Conservation (phyloP, 2,888 invertebrate genomes). For the Drosophila robusta region DNA sequence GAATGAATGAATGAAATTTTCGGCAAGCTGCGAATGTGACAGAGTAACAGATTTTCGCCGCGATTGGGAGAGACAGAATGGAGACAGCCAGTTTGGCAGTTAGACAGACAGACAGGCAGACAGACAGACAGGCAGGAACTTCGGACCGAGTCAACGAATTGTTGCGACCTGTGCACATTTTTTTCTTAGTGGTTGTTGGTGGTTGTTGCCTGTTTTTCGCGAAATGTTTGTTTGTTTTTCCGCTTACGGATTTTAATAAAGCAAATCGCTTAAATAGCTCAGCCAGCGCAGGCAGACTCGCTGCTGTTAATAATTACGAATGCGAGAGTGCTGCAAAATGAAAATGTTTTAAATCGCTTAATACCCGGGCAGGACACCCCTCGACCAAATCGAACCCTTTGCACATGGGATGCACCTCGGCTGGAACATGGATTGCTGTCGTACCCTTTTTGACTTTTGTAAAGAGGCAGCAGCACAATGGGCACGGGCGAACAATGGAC, state of each 20-base stretch:
- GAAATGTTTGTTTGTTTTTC: conserved; percentile 56
- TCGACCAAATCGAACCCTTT: neutral
- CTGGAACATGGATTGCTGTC: neutral
- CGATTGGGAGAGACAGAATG: conserved; percentile 5
- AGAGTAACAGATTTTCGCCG: conserved; percentile 64
- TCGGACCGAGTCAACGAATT: conserved; percentile 38
- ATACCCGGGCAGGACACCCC: conserved; percentile 17
- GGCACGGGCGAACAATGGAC: conserved; percentile 27
- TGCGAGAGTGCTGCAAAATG: conserved; percentile 49
- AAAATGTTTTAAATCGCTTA: conserved; percentile 53
- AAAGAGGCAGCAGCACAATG: conserved; percentile 14
- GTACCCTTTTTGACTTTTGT: conserved; percentile 50
- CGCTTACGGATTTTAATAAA: conserved; percentile 63
- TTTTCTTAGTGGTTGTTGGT: conserved; percentile 34
- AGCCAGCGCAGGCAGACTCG: conserved; percentile 30
- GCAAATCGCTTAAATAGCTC: conserved; percentile 77
- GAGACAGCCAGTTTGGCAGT: conserved; percentile 16
- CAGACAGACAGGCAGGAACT: conserved; percentile 19
- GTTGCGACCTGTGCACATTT: conserved; percentile 50
- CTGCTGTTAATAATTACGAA: conserved; percentile 60
- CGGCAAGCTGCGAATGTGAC: conserved; percentile 61
- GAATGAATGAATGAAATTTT: conserved; percentile 59
- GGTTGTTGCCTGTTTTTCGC: conserved; percentile 24
- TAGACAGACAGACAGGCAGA: conserved; percentile 8
- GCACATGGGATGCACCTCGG: conserved; percentile 5